Conservation (phyloP, 2,797 vertebrate genomes). For the Micrastur ruficollis region DNA sequence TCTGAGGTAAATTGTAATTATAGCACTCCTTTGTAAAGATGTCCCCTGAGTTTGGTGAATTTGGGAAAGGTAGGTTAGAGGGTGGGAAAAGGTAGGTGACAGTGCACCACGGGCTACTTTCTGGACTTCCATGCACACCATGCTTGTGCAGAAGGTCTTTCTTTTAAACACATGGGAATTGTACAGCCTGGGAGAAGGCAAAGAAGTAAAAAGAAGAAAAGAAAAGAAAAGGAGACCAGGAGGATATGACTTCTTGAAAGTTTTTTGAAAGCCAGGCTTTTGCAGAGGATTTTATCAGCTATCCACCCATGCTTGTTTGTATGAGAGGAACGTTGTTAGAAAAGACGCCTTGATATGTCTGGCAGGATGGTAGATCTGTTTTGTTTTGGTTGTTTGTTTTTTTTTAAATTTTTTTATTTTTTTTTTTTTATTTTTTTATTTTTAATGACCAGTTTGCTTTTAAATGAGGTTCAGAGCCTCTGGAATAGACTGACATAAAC, state of each 20-base stretch:
- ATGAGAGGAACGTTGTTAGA: neutral
- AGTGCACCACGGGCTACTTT: neutral
- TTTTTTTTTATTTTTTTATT: neutral
- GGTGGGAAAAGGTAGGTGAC: neutral
- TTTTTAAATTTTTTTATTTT: neutral
- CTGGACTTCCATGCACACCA: neutral
- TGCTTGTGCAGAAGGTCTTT: neutral
- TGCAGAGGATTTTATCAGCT: neutral
- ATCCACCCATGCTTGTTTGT: neutral
- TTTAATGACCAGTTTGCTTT: neutral
- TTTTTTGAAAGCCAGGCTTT: neutral
- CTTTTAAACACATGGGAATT: neutral
- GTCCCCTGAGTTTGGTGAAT: neutral
- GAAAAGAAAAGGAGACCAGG: neutral
- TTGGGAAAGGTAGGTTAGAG: neutral
- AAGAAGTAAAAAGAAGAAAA: neutral
- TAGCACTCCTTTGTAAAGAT: neutral
- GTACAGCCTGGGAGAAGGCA: neutral
- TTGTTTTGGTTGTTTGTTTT: neutral
- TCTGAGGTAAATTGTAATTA: neutral
- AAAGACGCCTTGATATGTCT: neutral
- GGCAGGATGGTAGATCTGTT: neutral
- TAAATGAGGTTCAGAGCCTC: neutral
- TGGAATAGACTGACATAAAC: neutral
- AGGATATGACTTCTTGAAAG: neutral